Percentiles rank a stretch among this genome's conserved stretches.
These are phyloP conservation scores for Paradoxurus hermaphroditus DNA, from an alignment of 2,113 vertebrate genomes.

Conservation along the genomic window DNA sequence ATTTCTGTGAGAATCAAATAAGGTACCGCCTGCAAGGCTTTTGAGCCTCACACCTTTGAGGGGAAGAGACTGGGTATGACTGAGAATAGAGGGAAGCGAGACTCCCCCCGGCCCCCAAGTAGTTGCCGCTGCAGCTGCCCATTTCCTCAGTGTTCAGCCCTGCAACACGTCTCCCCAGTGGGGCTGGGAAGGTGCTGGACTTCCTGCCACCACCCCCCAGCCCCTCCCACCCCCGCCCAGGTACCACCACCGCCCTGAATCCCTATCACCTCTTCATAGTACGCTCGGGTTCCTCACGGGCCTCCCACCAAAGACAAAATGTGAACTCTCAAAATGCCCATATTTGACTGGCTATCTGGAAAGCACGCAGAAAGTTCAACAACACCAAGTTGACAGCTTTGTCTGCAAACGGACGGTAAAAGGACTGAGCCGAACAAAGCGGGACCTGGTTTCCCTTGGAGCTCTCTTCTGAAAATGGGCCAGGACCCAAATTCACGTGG, in stretches of 20 bases:
- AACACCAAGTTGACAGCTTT: neutral
- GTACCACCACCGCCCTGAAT: neutral
- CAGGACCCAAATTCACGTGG: neutral
- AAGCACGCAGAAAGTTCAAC: neutral
- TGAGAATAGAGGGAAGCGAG: neutral
- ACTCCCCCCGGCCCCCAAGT: rapidly evolving
- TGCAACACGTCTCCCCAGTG: too few species aligned
- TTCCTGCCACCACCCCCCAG: neutral
- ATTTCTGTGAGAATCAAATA: neutral
- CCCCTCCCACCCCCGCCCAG: too few species aligned
- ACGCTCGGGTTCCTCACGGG: neutral
- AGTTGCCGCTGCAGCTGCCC: neutral
- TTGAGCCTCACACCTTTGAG: neutral
- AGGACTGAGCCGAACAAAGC: neutral
- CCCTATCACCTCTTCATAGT: neutral
- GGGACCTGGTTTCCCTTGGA: neutral
- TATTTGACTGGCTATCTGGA: neutral
- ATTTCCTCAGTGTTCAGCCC: neutral
- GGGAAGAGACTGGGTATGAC: neutral
- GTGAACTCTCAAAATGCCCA: neutral
- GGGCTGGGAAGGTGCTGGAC: neutral
- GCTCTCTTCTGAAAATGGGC: conserved; percentile 6
- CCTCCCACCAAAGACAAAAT: neutral
- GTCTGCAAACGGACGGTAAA: neutral
- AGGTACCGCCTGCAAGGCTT: neutral